Conservation (phyloP, 2,888 invertebrate species). For the Lasioglossum zephyrum region DNA sequence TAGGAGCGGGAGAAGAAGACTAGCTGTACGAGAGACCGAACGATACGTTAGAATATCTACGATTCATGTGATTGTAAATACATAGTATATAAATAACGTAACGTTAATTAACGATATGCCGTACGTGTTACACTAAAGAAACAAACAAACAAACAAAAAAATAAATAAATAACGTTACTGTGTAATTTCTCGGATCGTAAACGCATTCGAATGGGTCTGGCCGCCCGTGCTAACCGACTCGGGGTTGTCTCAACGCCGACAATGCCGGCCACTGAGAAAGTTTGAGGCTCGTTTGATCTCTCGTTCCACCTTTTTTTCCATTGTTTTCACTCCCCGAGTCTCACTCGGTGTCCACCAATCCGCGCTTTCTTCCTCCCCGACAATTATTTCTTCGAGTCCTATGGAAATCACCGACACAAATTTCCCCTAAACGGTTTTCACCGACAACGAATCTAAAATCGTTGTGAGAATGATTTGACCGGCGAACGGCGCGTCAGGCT, state of each 20-base stretch:
- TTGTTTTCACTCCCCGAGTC: background rate
- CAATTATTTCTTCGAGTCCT: background rate
- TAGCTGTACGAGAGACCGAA: conserved; percentile 74
- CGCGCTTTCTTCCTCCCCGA: background rate
- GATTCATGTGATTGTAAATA: conserved; percentile 85
- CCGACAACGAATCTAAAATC: too few relatives aligned
- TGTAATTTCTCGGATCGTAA: conserved; percentile 80
- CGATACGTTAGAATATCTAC: conserved; percentile 82
- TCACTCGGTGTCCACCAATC: background rate
- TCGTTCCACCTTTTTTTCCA: background rate
- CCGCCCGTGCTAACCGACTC: conserved; percentile 83
- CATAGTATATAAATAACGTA: conserved; percentile 81
- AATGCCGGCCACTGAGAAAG: background rate
- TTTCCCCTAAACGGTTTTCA: too few relatives aligned
- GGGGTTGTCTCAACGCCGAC: conserved; percentile 29
- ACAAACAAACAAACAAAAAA: conserved; percentile 69
- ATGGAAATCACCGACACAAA: too few relatives aligned
- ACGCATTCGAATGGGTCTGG: conserved; percentile 80
- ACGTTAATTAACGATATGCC: conserved; percentile 83
- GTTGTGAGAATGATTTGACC: too few relatives aligned
- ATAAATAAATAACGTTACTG: conserved; percentile 79
- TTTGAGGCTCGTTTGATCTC: background rate
- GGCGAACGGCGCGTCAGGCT: background rate
- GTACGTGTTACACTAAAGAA: conserved; percentile 83
- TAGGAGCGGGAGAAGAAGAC: conserved; percentile 22